Conservation (phyloP, 2,888 invertebrate genomes). For the Athalia rosae region DNA sequence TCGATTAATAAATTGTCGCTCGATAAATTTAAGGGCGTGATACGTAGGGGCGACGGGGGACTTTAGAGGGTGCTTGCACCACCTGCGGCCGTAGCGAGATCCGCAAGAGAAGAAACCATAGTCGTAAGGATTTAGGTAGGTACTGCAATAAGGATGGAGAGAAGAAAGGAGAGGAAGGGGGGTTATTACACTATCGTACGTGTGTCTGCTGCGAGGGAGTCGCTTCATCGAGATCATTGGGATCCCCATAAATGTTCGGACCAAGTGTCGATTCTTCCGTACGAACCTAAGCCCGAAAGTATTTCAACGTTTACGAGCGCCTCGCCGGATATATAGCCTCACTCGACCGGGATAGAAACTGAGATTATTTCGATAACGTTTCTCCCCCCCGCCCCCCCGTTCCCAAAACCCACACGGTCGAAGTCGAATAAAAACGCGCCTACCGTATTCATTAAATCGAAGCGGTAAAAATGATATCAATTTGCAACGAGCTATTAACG, state of each 20-base stretch:
- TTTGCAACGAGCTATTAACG: no score
- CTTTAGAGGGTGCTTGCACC: slow-evolving; percentile 18
- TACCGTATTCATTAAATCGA: no score
- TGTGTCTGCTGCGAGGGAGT: background rate
- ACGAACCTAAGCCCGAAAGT: slow-evolving; percentile 21
- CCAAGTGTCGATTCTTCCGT: slow-evolving; percentile 46
- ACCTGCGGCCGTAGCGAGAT: background rate
- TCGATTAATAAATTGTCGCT: slow-evolving; percentile 38
- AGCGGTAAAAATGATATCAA: no score
- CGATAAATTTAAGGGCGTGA: background rate
- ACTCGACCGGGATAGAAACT: background rate
- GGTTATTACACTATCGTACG: no score
- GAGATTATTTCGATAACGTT: slow-evolving; percentile 9
- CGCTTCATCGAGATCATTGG: slow-evolving; percentile 16
- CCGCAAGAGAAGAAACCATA: no score
- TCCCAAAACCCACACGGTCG: no score
- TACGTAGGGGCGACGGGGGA: background rate
- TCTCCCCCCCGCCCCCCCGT: background rate
- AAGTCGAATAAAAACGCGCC: no score
- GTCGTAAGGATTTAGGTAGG: background rate
- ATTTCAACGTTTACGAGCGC: slow-evolving; percentile 46
- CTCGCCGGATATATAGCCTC: background rate
- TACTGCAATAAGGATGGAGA: background rate
- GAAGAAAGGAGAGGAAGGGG: no score
- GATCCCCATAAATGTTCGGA: slow-evolving; percentile 47